phyloP scores from a whole-genome alignment of 1,140 invertebrate species.

The Formica exsecta region DNA sequence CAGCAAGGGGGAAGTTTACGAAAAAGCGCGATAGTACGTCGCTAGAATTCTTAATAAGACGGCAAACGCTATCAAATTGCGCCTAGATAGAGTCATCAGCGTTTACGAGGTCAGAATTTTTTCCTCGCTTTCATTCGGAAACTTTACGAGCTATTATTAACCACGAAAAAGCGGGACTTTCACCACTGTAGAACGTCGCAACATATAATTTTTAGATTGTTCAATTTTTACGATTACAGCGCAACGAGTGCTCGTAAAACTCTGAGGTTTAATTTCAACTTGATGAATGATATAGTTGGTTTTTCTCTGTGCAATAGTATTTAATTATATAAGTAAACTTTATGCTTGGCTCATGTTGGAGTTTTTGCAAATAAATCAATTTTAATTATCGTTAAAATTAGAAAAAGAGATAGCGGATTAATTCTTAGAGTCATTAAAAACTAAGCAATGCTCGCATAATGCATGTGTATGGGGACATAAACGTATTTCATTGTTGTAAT shows the following conservation, averaged over 20 bases:
- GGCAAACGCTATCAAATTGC: slow-evolving; percentile 8
- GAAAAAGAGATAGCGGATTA: background rate
- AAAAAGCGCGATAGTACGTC: slow-evolving; percentile 37
- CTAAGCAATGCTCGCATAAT: slow-evolving; percentile 18
- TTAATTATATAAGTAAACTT: background rate
- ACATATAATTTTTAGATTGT: slow-evolving; percentile 32
- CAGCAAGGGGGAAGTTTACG: background rate
- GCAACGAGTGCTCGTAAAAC: slow-evolving; percentile 11
- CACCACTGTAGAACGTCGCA: background rate
- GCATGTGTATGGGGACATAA: background rate
- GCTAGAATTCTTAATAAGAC: slow-evolving; percentile 62
- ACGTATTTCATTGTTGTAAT: slow-evolving; percentile 21
- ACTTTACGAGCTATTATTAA: slow-evolving; percentile 19
- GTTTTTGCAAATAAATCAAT: background rate
- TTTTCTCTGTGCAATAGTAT: background rate
- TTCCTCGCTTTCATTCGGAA: slow-evolving; percentile 6
- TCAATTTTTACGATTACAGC: slow-evolving; percentile 28
- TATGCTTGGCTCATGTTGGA: background rate
- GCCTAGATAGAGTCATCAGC: slow-evolving; percentile 13
- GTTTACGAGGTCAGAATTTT: background rate
- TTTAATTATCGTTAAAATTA: slow-evolving; percentile 9
- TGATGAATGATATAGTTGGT: slow-evolving; percentile 8
- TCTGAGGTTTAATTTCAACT: slow-evolving; percentile 29
- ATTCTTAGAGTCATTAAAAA: slow-evolving; percentile 13
- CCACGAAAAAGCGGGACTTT: background rate